Evolutionary conservation across 2,113 vertebrate genomes (phyloP).

Genomic region (Etheostoma spectabile): DNA sequence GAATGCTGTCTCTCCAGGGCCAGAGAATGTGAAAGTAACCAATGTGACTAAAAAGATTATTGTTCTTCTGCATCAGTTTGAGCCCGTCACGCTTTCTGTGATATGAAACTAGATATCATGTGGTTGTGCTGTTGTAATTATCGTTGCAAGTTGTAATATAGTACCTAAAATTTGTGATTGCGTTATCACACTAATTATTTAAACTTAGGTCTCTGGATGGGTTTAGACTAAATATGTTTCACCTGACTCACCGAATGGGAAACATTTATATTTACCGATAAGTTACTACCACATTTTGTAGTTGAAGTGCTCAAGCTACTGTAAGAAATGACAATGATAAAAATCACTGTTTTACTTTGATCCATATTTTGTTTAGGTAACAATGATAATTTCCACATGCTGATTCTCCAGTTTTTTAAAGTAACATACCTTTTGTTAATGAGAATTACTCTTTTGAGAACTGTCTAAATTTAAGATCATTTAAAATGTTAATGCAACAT

Average conservation of each 20-base stretch:
- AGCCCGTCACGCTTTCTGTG: not conserved
- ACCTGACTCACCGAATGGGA: slow-evolving; percentile 14
- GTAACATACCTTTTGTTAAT: not conserved
- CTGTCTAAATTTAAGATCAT: not conserved
- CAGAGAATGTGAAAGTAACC: slow-evolving; percentile 5
- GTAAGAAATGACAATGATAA: slow-evolving; percentile 9
- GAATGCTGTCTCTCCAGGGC: slow-evolving; percentile 26
- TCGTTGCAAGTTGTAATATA: not conserved
- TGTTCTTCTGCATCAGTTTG: not conserved
- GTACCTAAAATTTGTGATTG: not conserved
- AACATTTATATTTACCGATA: slow-evolving; percentile 7
- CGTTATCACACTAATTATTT: slow-evolving; percentile 4
- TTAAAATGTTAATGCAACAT: not conserved
- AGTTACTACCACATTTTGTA: not conserved
- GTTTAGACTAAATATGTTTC: slow-evolving; percentile 3
- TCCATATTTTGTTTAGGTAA: not conserved
- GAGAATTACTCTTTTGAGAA: not conserved
- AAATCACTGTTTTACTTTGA: not conserved
- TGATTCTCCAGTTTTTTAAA: slow-evolving; percentile 5
- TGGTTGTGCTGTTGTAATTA: not conserved
- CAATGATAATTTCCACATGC: not conserved
- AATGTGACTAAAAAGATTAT: not conserved
- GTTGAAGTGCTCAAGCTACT: slow-evolving; percentile 1
- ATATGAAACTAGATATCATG: not conserved
- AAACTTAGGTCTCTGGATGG: slow-evolving; percentile 5